phyloP scores from a whole-genome alignment of 2,797 vertebrate genomes.

The Sternarchorhynchus goeldii region DNA sequence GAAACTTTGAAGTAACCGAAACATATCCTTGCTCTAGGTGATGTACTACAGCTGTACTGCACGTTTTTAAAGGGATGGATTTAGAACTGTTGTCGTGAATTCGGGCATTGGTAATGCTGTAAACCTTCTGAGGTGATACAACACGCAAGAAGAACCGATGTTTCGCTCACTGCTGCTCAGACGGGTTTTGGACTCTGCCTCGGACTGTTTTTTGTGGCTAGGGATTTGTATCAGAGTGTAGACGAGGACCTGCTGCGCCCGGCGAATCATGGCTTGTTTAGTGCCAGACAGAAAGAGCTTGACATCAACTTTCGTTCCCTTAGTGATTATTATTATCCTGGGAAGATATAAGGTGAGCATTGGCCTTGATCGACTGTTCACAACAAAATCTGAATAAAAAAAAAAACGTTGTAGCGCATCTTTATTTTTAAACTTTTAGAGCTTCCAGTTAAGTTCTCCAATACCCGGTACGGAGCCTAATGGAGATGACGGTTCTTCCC shows the following conservation, averaged over 20 bases:
- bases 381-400: no score
- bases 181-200: constrained; percentile 27
- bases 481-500: constrained; percentile 41
- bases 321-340: constrained; percentile 62
- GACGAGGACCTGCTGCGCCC: constrained; percentile 45
- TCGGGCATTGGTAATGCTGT: neutral
- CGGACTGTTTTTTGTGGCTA: neutral
- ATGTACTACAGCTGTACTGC: no score
- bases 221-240: constrained; percentile 11
- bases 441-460: constrained; percentile 23
- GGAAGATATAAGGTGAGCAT: constrained; percentile 68
- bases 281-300: constrained; percentile 49
- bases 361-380: neutral
- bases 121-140: constrained; percentile 4
- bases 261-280: constrained; percentile 62
- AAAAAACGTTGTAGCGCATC: constrained; percentile 8
- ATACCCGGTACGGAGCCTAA: constrained; percentile 35
- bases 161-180: constrained; percentile 12
- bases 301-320: constrained; percentile 45
- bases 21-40: neutral
- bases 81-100: neutral
- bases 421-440: constrained; percentile 37
- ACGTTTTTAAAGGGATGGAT: neutral
- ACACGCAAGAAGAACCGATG: constrained; percentile 8
- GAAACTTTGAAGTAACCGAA: neutral